Evolutionary conservation across 35 echinoderm and acorn worm genomes (phyloP), one percentile per base, ranked within the genome.

Genomic region (Ophiothrix spiculata): DNA sequence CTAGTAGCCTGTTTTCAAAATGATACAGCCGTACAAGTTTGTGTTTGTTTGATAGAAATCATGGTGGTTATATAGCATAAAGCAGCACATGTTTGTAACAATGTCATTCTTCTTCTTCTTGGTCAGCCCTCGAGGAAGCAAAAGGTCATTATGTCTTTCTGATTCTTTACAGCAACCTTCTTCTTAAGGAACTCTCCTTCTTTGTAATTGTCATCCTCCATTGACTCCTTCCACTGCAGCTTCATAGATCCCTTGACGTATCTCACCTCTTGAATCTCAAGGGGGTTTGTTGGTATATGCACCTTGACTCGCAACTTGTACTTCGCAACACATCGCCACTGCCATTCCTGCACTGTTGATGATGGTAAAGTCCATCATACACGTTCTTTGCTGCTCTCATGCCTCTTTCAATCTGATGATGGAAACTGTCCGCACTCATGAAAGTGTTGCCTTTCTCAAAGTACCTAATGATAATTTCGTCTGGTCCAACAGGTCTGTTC

Each of bases 401-500:
- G 6, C 42, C 42, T 49, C 19, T 49, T 19, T 49, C 42, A 49
- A 49, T 49, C 42, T 49, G 42, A 19, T 49, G 42, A 49, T 49
- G 42, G 19, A 49, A 49, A 49, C 42, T 49, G 42, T 49, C 42
- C 42, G 42, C 42, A 49, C 6, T 10, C 42, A 49, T 49, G 6
- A 49, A 49, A 8, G 80, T 81, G 39, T 81, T 37, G 6, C 39
- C 80, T 32, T 40, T 40, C 33, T 81, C 80, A 81, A 81, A 39
- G 78, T 81, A 56, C 39, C 31, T 40, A 31, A 45, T 45, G 13
- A 45, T 81, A 11, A 81, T 81, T 46, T 81, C 80, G 25, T 81
- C 80, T 15, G 13, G 80, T 12, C 19, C 60, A 4, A 15, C 80
- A 13, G 4, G 32, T 16, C 31, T 33, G 17, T 81, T 81, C 8